These are phyloP conservation scores for Corythaeola cristata DNA, from an alignment of 2,113 vertebrate genomes.

Conservation along the genomic window DNA sequence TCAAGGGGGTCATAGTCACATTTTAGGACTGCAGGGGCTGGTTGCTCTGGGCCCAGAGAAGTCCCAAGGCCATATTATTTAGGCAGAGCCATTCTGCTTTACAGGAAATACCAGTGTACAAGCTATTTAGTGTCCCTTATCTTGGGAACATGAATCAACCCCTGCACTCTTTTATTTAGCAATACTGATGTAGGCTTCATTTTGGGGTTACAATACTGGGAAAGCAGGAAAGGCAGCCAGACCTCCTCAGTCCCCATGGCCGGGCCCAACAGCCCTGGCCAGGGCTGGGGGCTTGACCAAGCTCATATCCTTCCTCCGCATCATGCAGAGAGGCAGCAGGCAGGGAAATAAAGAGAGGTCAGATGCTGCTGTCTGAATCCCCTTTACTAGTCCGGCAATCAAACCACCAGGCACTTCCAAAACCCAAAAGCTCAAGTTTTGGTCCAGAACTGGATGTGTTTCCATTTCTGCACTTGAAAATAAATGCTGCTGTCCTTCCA, in stretches of 20 bases:
- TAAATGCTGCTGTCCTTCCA: background rate
- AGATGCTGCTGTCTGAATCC: background rate
- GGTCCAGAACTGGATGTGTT: background rate
- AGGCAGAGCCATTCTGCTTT: background rate
- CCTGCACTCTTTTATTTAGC: background rate
- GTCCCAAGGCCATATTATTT: background rate
- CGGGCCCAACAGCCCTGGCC: background rate
- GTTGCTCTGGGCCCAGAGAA: background rate
- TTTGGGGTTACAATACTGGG: background rate
- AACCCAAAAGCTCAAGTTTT: background rate
- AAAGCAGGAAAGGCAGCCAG: background rate
- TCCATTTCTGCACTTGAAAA: background rate
- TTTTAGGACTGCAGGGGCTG: background rate
- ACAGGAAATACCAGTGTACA: background rate
- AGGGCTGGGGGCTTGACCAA: background rate
- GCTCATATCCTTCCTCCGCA: background rate
- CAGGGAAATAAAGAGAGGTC: background rate
- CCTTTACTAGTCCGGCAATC: background rate
- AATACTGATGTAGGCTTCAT: background rate
- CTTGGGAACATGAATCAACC: background rate
- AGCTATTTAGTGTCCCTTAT: background rate
- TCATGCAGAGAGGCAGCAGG: background rate
- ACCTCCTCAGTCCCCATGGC: background rate
- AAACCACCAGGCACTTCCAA: background rate
- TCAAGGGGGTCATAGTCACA: background rate